A percentile compares a stretch with the other conserved stretches of the same genome.
phyloP scores from a whole-genome alignment of 2,888 invertebrate species.

The Erebia aethiops region DNA sequence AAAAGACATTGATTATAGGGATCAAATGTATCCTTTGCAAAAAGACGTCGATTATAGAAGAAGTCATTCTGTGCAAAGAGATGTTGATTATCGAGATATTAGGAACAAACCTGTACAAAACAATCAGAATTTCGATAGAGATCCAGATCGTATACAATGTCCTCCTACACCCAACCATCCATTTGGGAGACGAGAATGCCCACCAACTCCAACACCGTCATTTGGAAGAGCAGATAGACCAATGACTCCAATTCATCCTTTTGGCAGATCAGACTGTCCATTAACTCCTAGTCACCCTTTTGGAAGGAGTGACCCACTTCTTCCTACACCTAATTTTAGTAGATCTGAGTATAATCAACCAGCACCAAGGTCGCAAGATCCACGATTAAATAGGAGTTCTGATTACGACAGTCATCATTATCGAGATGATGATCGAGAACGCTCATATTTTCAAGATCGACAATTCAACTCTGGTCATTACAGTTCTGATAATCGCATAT shows the following conservation, averaged over 20 bases:
- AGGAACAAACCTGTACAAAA: constrained; percentile 37
- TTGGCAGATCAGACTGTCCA: constrained; percentile 46
- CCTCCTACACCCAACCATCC: constrained; percentile 16
- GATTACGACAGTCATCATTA: constrained; percentile 51
- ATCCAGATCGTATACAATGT: constrained; percentile 36
- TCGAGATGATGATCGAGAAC: constrained; percentile 53
- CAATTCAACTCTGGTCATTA: constrained; percentile 42
- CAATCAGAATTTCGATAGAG: constrained; percentile 12
- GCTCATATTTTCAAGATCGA: constrained; percentile 53
- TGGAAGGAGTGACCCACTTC: constrained; percentile 54
- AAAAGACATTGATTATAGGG: constrained; percentile 43
- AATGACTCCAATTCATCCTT: constrained; percentile 51
- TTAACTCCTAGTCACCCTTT: constrained; percentile 54
- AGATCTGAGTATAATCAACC: constrained; percentile 44
- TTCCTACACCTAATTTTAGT: constrained; percentile 48
- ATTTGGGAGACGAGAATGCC: constrained; percentile 45
- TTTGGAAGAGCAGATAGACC: constrained; percentile 48
- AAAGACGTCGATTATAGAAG: constrained; percentile 40
- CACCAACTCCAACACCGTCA: constrained; percentile 48
- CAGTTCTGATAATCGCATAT: constrained; percentile 42
- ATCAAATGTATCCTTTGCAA: constrained; percentile 32
- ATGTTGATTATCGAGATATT: constrained; percentile 42
- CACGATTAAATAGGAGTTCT: constrained; percentile 59
- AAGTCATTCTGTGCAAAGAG: constrained; percentile 41
- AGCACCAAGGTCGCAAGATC: constrained; percentile 51